Conservation (phyloP, 2,797 vertebrate species). For the Neoniphon sammara region DNA sequence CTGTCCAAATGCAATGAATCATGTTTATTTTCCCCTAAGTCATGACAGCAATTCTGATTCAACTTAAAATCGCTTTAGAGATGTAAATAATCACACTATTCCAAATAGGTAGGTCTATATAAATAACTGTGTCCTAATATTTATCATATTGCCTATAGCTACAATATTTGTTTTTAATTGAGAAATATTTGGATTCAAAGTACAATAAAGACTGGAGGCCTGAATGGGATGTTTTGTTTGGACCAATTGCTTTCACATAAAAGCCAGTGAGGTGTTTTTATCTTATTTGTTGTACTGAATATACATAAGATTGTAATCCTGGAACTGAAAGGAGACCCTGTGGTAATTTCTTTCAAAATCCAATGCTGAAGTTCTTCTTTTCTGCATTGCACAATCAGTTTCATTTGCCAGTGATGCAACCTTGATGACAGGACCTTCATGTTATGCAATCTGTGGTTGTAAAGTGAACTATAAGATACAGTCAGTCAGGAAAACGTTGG, state of each 20-base stretch:
- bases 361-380: too few species aligned
- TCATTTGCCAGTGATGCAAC: constrained; percentile 21
- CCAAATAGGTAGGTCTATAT: constrained; percentile 76
- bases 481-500: too few species aligned
- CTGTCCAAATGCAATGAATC: constrained; percentile 23
- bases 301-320: not conserved
- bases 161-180: constrained; percentile 79
- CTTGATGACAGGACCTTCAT: not conserved
- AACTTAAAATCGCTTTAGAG: constrained; percentile 52
- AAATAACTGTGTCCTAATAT: constrained; percentile 78
- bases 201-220: constrained; percentile 83
- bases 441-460: constrained; percentile 14
- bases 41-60: constrained; percentile 29
- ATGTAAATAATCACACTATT: constrained; percentile 82
- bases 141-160: constrained; percentile 80
- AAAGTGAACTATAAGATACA: constrained; percentile 2
- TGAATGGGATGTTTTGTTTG: constrained; percentile 63
- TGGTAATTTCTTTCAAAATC: not conserved
- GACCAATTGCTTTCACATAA: constrained; percentile 33
- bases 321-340: not conserved
- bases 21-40: constrained; percentile 24
- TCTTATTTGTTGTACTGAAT: too few species aligned
- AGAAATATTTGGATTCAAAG: constrained; percentile 78
- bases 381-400: not conserved
- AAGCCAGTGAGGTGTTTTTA: too few species aligned